Conservation (phyloP, 2,888 invertebrate genomes). For the Augiades crinisus region DNA sequence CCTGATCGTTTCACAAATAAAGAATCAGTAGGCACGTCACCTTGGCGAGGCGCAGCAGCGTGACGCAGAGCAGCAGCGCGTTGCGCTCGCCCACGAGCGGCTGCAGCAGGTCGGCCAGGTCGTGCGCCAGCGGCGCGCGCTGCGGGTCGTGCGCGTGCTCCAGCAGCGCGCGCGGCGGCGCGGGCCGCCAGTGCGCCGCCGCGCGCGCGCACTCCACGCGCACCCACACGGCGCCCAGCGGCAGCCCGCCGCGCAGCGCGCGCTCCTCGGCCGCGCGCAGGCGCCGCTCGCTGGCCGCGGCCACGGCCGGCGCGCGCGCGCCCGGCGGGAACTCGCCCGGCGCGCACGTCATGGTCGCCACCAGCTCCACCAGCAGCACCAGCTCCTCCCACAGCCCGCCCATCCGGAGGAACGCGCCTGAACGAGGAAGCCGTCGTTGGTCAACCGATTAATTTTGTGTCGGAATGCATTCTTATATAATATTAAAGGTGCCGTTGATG, state of each 20-base stretch:
- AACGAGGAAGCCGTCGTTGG: too few relatives aligned
- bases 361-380: conserved; percentile 86
- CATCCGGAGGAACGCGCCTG: conserved; percentile 74
- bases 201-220: conserved; percentile 88
- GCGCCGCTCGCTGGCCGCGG: conserved; percentile 26
- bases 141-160: conserved; percentile 84
- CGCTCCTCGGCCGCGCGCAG: conserved; percentile 34
- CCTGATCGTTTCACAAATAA: too few relatives aligned
- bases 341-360: conserved; percentile 84
- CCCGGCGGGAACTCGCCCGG: conserved; percentile 10
- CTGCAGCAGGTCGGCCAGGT: conserved; percentile 85
- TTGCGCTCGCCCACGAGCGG: conserved; percentile 82
- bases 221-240: conserved; percentile 87
- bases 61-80: conserved; percentile 81
- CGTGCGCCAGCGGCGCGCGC: conserved; percentile 84
- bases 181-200: conserved; percentile 85
- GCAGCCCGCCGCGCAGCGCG: conserved; percentile 79
- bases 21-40: too few relatives aligned
- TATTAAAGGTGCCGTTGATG: too few relatives aligned
- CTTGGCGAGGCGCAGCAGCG: conserved; percentile 72
- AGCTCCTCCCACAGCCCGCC: conserved; percentile 89
- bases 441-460: too few relatives aligned
- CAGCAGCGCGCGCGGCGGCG: conserved; percentile 79
- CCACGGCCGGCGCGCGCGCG: conserved; percentile 11
- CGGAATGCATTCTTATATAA: too few relatives aligned